Percentiles rank a stretch among this genome's conserved stretches.
These are phyloP conservation scores for Anthopleura xanthogrammica DNA, from an alignment of 92 coral and sea anemone species.

Conservation along the genomic window DNA sequence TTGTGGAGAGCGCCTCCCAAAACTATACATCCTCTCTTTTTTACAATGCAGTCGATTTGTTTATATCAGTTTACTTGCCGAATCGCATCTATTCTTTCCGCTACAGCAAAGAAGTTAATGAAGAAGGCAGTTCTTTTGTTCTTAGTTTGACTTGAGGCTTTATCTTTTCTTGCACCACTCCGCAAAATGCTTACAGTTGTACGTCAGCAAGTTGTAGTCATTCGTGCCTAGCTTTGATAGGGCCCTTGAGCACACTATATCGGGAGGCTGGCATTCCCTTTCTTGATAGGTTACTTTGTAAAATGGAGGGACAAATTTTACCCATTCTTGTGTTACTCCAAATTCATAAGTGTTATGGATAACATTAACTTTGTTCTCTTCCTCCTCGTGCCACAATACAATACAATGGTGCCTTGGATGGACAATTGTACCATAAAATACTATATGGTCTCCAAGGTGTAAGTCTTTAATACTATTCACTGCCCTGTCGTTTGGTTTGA, in stretches of 20 bases:
- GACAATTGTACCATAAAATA: conserved; percentile 28
- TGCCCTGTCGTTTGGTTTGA: conserved; percentile 36
- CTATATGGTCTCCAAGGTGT: conserved; percentile 44
- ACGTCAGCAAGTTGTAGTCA: conserved; percentile 30
- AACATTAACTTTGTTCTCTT: conserved; percentile 26
- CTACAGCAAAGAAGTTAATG: too few species aligned
- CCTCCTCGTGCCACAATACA: conserved; percentile 34
- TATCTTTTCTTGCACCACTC: conserved; percentile 46
- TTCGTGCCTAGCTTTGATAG: conserved; percentile 37
- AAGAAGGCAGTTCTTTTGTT: too few species aligned
- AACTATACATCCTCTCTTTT: too few species aligned
- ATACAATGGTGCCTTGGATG: conserved; percentile 50
- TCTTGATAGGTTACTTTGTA: conserved; percentile 40
- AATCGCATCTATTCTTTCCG: too few species aligned
- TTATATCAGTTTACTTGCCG: too few species aligned
- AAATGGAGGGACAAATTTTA: conserved; percentile 34
- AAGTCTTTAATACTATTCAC: conserved; percentile 25
- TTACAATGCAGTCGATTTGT: too few species aligned
- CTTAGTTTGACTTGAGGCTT: background rate
- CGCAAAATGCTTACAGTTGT: conserved; percentile 53
- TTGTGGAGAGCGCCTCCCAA: too few species aligned
- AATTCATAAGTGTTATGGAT: conserved; percentile 36
- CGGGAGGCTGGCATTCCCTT: conserved; percentile 22
- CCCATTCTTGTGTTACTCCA: conserved; percentile 43
- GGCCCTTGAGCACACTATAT: conserved; percentile 33